Conservation (phyloP, 2,113 vertebrate genomes). For the Salvelinus sp. region DNA sequence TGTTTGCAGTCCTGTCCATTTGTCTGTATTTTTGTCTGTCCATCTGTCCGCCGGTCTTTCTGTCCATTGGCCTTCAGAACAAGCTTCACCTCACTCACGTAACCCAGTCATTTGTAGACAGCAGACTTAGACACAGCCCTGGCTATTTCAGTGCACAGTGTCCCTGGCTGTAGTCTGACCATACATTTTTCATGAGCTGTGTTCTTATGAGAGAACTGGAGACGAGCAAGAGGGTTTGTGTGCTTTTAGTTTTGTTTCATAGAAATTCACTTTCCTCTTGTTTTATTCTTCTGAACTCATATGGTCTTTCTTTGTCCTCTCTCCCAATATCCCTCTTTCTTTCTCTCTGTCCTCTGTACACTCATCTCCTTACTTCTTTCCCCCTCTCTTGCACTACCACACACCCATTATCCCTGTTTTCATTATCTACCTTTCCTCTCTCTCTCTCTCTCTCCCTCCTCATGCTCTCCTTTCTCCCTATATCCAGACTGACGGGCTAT, state of each 20-base stretch:
- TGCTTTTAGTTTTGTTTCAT: constrained; percentile 18
- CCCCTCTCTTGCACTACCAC: background rate
- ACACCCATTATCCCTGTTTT: background rate
- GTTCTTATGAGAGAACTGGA: constrained; percentile 54
- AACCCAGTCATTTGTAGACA: background rate
- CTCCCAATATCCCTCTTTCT: constrained; percentile 2
- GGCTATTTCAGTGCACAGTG: constrained; percentile 35
- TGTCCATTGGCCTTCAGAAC: background rate
- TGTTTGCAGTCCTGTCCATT: constrained; percentile 14
- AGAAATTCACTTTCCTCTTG: background rate
- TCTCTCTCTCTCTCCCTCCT: background rate
- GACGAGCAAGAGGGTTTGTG: constrained; percentile 33
- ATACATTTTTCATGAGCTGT: constrained; percentile 68
- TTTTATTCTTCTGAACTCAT: background rate
- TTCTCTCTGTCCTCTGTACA: background rate
- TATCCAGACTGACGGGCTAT: constrained; percentile 85
- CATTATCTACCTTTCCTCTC: background rate
- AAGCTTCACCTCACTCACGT: constrained; percentile 14
- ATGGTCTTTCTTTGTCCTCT: background rate
- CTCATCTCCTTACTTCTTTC: background rate
- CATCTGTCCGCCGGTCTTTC: background rate
- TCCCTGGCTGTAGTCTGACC: constrained; percentile 48
- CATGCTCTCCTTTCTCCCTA: background rate
- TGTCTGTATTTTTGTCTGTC: constrained; percentile 22
- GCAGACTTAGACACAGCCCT: constrained; percentile 19